Evolutionary conservation across 2,113 vertebrate genomes (phyloP).

Genomic region (Rhea americana): DNA sequence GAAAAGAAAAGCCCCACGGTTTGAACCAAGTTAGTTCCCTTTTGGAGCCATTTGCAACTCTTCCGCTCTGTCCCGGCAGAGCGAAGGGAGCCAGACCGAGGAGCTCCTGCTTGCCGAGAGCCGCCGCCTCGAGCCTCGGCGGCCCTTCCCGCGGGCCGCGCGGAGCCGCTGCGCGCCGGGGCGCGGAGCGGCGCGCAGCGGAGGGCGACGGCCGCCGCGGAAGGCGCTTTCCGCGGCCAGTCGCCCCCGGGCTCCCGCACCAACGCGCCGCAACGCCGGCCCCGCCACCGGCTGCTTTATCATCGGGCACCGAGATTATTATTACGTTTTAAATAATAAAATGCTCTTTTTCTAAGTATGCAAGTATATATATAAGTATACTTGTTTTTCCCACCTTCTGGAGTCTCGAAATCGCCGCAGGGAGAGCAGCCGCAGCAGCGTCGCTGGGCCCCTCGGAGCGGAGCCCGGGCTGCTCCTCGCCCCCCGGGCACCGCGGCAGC

Average conservation of each 20-base stretch:
- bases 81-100: background rate
- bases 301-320: background rate
- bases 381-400: background rate
- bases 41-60: background rate
- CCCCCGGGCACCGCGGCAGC: background rate
- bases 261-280: background rate
- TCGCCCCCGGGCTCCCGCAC: background rate
- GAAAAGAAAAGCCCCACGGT: background rate
- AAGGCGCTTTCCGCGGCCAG: conserved; percentile 2
- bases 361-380: background rate
- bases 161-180: background rate
- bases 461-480: background rate
- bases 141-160: conserved; percentile 32
- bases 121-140: background rate
- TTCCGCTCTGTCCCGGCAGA: background rate
- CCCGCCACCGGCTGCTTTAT: background rate
- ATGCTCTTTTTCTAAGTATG: background rate
- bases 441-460: background rate
- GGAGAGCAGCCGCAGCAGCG: background rate
- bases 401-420: background rate
- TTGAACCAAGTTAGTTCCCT: background rate
- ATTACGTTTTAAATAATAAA: background rate
- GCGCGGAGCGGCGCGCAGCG: no score
- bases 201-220: background rate
- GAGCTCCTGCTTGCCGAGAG: background rate